Evolutionary conservation across 2,888 invertebrate genomes (phyloP), one percentile per base, ranked within the genome.

Genomic region (Chymomyza fuscimana): DNA sequence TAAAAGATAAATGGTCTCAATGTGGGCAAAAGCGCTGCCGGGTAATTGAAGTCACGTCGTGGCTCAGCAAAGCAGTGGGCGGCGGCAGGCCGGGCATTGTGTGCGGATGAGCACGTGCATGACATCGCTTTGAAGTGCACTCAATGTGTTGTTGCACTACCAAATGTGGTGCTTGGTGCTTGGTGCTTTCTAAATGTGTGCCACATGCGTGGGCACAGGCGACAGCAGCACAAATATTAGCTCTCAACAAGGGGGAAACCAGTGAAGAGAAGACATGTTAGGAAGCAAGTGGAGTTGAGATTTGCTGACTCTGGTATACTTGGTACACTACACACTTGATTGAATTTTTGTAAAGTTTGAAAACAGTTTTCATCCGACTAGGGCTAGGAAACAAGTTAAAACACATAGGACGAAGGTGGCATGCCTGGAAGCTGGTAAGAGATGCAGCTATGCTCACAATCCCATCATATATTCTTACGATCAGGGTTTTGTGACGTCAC

Each of bases 401-500:
- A n/a, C n/a, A n/a, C n/a, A n/a, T n/a, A n/a, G n/a, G n/a, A n/a
- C 25, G 25, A 25, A 25, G 25, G 0, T 25, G 25, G 25, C 4
- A 25, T 3, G 25, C 25, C 25, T 25, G 25, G 0, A 25, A 3
- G 25, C 3, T 25, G 2, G 19, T 19, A 19, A 19, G 19, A 19
- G 19, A 19, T 19, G 19, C 19, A 19, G 19, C 19, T 19, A 19
- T 19, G 19, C 19, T 19, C 19, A 19, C 19, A 19, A 19, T 19
- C 19, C 19, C 5, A 32, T 32, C 32, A 6, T 32, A 40, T 40
- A 7, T 40, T 10, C 10, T 10, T 2, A 19, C 19, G 19, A 19
- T 19, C 19, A 19, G 1, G 2, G 4, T 4, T 22, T 4, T 25
- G 25, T 46, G 40, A 46, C 12, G 40, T 46, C n/a, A 83, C 92